Evolutionary conservation across 2,888 invertebrate genomes (phyloP).

Genomic region (Dinocampus coccinellae): DNA sequence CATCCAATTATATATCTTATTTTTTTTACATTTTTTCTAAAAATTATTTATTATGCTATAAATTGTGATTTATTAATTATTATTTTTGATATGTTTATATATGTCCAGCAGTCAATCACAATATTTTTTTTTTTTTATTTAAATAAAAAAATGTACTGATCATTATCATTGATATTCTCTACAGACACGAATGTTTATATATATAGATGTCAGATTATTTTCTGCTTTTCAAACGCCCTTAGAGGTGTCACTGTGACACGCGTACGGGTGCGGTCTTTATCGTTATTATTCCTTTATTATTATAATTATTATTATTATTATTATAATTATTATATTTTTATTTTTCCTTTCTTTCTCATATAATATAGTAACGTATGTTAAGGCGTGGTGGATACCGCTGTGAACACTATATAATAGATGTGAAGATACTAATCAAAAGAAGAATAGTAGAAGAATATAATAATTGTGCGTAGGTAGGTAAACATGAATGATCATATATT

Average conservation of each 20-base stretch:
- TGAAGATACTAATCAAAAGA: slow-evolving; percentile 22
- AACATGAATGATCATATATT: neutral
- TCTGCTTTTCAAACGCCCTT: slow-evolving; percentile 3
- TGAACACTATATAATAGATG: slow-evolving; percentile 5
- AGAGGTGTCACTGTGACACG: slow-evolving; percentile 9
- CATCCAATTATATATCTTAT: too few relatives aligned
- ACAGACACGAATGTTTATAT: neutral
- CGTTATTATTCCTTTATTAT: slow-evolving; percentile 12
- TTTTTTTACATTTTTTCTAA: too few relatives aligned
- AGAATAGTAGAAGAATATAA: neutral
- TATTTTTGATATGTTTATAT: too few relatives aligned
- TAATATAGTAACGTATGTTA: slow-evolving; percentile 14
- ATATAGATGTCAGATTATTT: slow-evolving; percentile 24
- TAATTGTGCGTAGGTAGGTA: neutral
- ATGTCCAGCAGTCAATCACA: too few relatives aligned
- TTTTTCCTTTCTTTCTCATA: slow-evolving; percentile 5
- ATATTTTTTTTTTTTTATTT: too few relatives aligned
- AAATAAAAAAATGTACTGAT: too few relatives aligned
- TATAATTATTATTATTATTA: neutral
- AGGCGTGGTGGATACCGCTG: slow-evolving; percentile 30
- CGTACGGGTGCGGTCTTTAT: slow-evolving; percentile 29
- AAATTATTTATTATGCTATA: too few relatives aligned
- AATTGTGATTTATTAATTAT: too few relatives aligned
- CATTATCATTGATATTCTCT: neutral
- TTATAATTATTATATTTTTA: neutral